Evolutionary conservation across 2,888 invertebrate genomes (phyloP).

Genomic region (Hirtodrosophila alboralis): DNA sequence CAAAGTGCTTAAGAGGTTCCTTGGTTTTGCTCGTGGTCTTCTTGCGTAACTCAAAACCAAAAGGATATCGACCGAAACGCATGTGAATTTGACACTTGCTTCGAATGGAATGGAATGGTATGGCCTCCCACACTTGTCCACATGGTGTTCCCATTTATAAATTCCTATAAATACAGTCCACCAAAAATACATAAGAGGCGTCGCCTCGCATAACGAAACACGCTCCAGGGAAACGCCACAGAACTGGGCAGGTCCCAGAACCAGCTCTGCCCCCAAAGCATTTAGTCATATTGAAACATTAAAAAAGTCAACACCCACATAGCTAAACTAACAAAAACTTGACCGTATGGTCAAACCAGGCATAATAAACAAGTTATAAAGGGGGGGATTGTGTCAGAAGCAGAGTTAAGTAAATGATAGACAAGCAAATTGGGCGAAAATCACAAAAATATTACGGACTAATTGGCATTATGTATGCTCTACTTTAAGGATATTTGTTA

Average conservation of each 20-base stretch:
- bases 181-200: slow-evolving; percentile 32
- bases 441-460: slow-evolving; percentile 19
- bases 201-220: slow-evolving; percentile 53
- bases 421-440: slow-evolving; percentile 25
- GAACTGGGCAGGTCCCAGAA: slow-evolving; percentile 54
- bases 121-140: slow-evolving; percentile 61
- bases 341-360: slow-evolving; percentile 59
- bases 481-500: slow-evolving; percentile 2
- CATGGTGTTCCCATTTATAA: slow-evolving; percentile 24
- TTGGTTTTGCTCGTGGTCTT: slow-evolving; percentile 38
- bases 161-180: slow-evolving; percentile 46
- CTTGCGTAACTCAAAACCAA: slow-evolving; percentile 75
- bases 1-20: slow-evolving; percentile 64
- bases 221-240: slow-evolving; percentile 37
- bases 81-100: slow-evolving; percentile 70
- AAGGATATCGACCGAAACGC: slow-evolving; percentile 77
- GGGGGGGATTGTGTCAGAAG: slow-evolving; percentile 31
- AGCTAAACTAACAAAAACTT: slow-evolving; percentile 59
- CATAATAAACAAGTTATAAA: slow-evolving; percentile 64
- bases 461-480: slow-evolving; percentile 38
- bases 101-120: slow-evolving; percentile 6
- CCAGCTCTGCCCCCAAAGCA: slow-evolving; percentile 56
- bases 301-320: slow-evolving; percentile 80
- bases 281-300: slow-evolving; percentile 81
- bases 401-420: slow-evolving; percentile 32